phyloP scores from a whole-genome alignment of 2,797 vertebrate genomes.

The Cichlasoma orientale region DNA sequence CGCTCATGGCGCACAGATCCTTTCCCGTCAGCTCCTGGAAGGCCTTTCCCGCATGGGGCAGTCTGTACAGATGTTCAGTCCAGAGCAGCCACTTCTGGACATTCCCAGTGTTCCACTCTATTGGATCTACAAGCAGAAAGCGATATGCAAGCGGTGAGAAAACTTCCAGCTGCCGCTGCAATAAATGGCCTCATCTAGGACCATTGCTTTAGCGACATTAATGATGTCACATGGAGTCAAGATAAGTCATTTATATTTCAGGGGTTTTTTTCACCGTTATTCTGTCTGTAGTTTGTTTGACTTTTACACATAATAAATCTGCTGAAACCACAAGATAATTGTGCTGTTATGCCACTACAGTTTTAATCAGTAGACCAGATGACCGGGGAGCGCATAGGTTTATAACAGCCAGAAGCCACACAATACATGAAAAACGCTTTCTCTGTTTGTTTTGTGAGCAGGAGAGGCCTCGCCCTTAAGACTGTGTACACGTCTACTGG shows the following conservation, averaged over 20 bases:
- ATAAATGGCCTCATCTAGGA: background rate
- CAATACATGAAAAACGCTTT: conserved; percentile 43
- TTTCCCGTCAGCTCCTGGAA: conserved; percentile 94
- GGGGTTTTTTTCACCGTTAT: background rate
- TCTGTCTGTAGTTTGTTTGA: background rate
- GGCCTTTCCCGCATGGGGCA: conserved; percentile 90
- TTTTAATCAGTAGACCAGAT: conserved; percentile 50
- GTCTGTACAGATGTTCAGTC: conserved; percentile 96
- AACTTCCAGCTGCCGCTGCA: conserved; percentile 19
- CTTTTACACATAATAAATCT: background rate
- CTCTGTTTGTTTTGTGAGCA: conserved; percentile 68
- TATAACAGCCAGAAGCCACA: conserved; percentile 54
- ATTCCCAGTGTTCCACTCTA: conserved; percentile 91
- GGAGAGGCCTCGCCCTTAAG: conserved; percentile 70
- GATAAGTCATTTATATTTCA: background rate
- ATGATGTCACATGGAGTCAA: background rate
- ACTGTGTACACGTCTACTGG: conserved; percentile 73
- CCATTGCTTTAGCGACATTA: background rate
- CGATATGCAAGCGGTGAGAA: conserved; percentile 19
- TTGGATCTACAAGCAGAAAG: conserved; percentile 81
- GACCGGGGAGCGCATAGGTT: conserved; percentile 39
- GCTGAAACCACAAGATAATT: conserved; percentile 20
- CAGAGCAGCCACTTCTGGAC: conserved; percentile 99
- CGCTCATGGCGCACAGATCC: conserved; percentile 92
- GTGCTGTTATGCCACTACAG: conserved; percentile 17